Conservation (phyloP, 2,797 vertebrate species). For the Fratercula arctica region DNA sequence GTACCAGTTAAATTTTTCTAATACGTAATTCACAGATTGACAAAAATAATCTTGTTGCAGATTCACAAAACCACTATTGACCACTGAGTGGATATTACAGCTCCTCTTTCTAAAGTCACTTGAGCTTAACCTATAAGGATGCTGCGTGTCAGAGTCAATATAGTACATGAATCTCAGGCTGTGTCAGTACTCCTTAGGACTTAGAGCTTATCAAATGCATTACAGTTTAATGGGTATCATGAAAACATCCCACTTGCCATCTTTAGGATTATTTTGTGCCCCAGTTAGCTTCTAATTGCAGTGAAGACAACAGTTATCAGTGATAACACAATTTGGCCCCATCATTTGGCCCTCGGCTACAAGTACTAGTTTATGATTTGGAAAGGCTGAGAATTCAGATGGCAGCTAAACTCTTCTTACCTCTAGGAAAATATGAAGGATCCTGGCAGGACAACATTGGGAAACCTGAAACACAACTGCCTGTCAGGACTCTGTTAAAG, state of each 20-base stretch:
- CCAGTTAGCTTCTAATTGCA: neutral
- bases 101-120: neutral
- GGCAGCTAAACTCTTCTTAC: neutral
- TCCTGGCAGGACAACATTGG: neutral
- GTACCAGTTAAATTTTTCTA: neutral
- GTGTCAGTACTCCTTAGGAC: neutral
- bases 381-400: neutral
- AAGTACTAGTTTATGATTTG: neutral
- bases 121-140: neutral
- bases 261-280: neutral
- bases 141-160: neutral
- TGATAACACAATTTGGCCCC: neutral
- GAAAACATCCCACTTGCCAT: neutral
- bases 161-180: neutral
- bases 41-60: neutral
- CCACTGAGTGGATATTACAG: neutral
- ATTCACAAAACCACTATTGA: neutral
- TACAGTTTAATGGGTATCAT: neutral
- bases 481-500: neutral
- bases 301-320: neutral
- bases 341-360: neutral
- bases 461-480: neutral
- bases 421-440: neutral
- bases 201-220: neutral
- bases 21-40: neutral